Conservation (phyloP, 2,888 invertebrate species). For the Autographa gamma region DNA sequence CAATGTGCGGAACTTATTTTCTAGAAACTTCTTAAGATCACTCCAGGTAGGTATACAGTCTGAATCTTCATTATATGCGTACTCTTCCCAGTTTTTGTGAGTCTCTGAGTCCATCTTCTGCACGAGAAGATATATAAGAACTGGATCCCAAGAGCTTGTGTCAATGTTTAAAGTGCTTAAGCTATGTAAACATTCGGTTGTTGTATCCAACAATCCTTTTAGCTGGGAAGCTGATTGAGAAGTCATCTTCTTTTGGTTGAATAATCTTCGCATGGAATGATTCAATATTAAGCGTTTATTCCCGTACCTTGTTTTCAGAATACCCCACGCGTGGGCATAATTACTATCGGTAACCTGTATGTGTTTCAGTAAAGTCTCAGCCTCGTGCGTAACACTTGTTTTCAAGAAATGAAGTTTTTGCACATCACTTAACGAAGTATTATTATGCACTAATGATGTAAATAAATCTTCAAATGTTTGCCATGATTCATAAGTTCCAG, state of each 20-base stretch:
- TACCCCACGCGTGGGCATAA: conserved; percentile 15
- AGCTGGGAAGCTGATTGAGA: conserved; percentile 16
- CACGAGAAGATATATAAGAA: conserved; percentile 50
- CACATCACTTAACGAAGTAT: conserved; percentile 13
- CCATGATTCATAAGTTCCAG: conserved; percentile 16
- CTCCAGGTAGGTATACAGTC: conserved; percentile 9
- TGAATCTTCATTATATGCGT: conserved; percentile 8
- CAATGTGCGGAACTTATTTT: conserved; percentile 21
- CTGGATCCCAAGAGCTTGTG: conserved; percentile 30
- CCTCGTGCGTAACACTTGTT: conserved; percentile 18
- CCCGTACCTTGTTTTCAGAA: conserved; percentile 10
- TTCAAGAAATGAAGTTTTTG: conserved; percentile 29
- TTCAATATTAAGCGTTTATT: conserved; percentile 21
- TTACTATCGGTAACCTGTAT: neutral
- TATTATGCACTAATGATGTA: too few relatives aligned
- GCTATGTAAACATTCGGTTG: conserved; percentile 12
- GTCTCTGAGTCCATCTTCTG: conserved; percentile 54
- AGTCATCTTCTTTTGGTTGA: conserved; percentile 13
- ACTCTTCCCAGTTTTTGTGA: conserved; percentile 50
- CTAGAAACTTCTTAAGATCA: conserved; percentile 19
- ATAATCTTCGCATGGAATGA: conserved; percentile 9
- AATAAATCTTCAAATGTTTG: conserved; percentile 15
- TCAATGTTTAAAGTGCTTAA: conserved; percentile 13
- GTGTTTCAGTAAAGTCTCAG: conserved; percentile 13
- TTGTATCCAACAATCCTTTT: conserved; percentile 16